Evolutionary conservation across 2,797 vertebrate species (phyloP), one percentile per base, ranked within the genome.

Genomic region (Glossophaga mutica): DNA sequence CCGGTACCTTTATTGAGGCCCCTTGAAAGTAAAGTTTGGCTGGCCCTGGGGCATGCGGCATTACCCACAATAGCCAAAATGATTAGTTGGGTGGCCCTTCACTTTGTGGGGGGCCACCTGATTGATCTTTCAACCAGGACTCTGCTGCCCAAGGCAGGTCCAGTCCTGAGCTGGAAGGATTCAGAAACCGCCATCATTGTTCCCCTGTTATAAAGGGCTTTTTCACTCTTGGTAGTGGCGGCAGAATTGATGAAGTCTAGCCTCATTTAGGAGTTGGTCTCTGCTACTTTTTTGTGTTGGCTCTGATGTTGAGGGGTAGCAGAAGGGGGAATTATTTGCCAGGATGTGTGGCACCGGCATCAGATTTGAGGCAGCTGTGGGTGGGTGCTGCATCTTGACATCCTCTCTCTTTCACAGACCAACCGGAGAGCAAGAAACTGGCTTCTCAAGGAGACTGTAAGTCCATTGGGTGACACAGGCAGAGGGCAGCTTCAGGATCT

Each of bases 401-500:
- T 46, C 50, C 95, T 88, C 65, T 97, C 44, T 96, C 93, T 96
- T 96, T 86, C 97, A 94, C 98, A 99, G 99, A 99, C 98, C 99
- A 99, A 96, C 99, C 99, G 0, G 99, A 99, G 97, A 99, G 99
- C 97, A 99, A 99, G 98, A 99, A 99, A 96, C 93, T 99, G 98
- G 99, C 99, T 29, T 98, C 99, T 81, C 99, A 99, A 97, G 98
- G 98, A 68, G 99, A 99, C 97, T 98, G 98, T 98, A 97, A 98
- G 98, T 98, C 48, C 50, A 9, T 11, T 3, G 42, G 29, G 44
- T 67, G 57, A 5, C 37, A 2, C n/a, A 29, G 48, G 78, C 79
- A 32, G 52, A 46, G 42, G 77, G 76, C 7, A 12, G 46, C 55
- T 71, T 81, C 37, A 37, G 18, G 67, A 46, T 46, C 24, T 50